Evolutionary conservation across 2,888 invertebrate genomes (phyloP).

Genomic region (Eueremaeus valkanovi): DNA sequence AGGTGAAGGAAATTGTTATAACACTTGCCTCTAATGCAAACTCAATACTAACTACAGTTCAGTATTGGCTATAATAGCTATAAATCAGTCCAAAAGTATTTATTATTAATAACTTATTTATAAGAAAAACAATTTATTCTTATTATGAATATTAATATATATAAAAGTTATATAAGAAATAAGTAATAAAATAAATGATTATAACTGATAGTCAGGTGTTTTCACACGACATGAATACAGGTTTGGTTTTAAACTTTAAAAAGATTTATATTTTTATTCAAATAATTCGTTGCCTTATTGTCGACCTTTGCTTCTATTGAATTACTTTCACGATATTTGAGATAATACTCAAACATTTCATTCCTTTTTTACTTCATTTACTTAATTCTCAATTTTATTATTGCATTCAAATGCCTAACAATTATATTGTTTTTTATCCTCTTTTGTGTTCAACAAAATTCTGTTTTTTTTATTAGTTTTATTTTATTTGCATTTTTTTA

Average conservation of each 20-base stretch:
- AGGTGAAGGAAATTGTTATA: too few species aligned
- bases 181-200: background rate
- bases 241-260: background rate
- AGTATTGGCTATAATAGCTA: background rate
- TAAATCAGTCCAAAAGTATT: background rate
- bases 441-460: background rate
- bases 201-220: constrained; percentile 18
- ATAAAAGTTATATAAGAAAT: background rate
- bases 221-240: background rate
- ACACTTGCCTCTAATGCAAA: too few species aligned
- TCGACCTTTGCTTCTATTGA: background rate
- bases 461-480: background rate
- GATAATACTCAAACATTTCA: background rate
- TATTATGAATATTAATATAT: background rate
- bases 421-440: background rate
- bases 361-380: background rate
- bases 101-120: background rate
- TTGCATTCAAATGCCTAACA: background rate
- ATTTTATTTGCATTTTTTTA: background rate
- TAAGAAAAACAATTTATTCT: background rate
- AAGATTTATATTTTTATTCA: background rate
- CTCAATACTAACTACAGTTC: too few species aligned
- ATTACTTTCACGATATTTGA: constrained; percentile 22
- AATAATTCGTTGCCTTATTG: background rate
- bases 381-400: background rate